phyloP scores from a whole-genome alignment of 2,113 vertebrate species.

The Podarcis raffonei region DNA sequence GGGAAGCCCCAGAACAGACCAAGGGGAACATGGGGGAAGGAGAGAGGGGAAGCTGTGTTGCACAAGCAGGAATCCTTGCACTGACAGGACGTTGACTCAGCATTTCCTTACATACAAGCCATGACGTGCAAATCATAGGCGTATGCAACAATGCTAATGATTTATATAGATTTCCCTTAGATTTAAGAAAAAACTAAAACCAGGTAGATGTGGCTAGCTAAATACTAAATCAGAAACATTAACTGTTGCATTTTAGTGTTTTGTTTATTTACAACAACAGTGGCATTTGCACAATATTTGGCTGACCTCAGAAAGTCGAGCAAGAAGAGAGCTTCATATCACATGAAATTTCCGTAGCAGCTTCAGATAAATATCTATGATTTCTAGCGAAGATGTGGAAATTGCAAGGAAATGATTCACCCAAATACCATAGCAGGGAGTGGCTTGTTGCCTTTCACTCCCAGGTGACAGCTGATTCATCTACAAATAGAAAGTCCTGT shows the following conservation, averaged over 20 bases:
- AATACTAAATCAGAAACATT: neutral
- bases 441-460: slow-evolving; percentile 11
- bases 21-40: no score
- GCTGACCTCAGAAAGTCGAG: neutral
- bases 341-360: neutral
- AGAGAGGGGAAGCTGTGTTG: no score
- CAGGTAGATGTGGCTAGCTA: neutral
- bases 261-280: no score
- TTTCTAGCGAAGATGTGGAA: neutral
- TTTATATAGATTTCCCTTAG: neutral
- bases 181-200: neutral
- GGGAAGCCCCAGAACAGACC: no score
- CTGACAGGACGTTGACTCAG: no score
- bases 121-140: no score
- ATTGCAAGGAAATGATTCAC: slow-evolving; percentile 57
- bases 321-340: neutral
- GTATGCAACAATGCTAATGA: no score
- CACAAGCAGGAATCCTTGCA: no score
- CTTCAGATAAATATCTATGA: neutral
- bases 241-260: neutral
- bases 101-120: no score
- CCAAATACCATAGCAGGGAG: slow-evolving; percentile 14
- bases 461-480: slow-evolving; percentile 57
- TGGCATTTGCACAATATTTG: neutral
- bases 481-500: slow-evolving; percentile 38